phyloP scores from a whole-genome alignment of 2,888 invertebrate species.

The Coronaproctus castanopsis region DNA sequence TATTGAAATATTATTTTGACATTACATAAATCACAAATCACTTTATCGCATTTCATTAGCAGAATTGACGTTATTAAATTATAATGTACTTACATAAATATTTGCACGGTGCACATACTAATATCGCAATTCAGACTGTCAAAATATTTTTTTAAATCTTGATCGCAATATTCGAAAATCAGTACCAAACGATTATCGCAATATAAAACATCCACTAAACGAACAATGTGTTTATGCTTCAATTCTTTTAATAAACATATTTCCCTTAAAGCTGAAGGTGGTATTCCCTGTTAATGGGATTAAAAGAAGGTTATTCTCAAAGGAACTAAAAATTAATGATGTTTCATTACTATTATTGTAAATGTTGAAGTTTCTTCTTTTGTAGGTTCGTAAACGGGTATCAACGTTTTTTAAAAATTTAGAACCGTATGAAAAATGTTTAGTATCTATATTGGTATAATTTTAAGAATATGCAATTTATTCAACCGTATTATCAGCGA shows the following conservation, averaged over 20 bases:
- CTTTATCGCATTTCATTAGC: no score
- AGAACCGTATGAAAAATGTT: no score
- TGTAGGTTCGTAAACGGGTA: no score
- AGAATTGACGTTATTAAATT: neutral
- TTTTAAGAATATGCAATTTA: no score
- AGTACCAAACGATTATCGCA: conserved; percentile 92
- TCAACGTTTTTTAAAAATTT: no score
- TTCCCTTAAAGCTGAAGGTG: conserved; percentile 91
- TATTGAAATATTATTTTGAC: no score
- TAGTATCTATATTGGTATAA: no score
- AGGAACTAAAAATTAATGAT: no score
- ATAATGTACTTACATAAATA: conserved; percentile 50
- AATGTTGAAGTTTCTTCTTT: neutral
- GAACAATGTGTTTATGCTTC: conserved; percentile 94
- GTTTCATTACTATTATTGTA: no score
- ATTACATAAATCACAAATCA: no score
- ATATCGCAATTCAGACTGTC: conserved; percentile 97
- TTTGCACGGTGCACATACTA: conserved; percentile 84
- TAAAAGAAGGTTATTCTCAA: no score
- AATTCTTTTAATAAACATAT: conserved; percentile 94
- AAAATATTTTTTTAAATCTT: conserved; percentile 96
- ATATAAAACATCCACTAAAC: conserved; percentile 90
- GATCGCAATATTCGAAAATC: conserved; percentile 98
- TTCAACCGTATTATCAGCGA: no score
- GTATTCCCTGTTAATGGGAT: conserved; percentile 58